Evolutionary conservation across 2,113 vertebrate species (phyloP), one percentile per base, ranked within the genome.

Genomic region (Neolamprologus brichardi): DNA sequence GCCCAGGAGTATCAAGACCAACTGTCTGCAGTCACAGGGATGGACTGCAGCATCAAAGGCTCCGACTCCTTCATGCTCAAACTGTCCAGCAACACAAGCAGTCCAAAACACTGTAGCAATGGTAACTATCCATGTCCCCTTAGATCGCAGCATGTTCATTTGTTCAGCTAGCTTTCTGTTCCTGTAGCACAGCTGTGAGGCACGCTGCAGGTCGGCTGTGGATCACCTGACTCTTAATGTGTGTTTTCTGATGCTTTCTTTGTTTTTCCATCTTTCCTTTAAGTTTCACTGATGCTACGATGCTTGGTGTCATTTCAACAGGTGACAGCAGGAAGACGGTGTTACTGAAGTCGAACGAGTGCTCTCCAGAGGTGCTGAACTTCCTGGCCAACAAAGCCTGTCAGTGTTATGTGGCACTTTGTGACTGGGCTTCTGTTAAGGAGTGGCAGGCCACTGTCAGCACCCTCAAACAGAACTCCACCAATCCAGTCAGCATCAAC

Each of bases 381-480:
- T 99, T 99, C 85, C 93, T 99, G 96, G 97, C 98, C 81, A 99
- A 99, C 95, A 99, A 99, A 91, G 97, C 97, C 0, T 98, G 98
- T 51, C 98, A 99, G 94, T 99, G 99, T 86, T 99, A 99, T 51
- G 96, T 98, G 84, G 96, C 98, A 1, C 96, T 99, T 83, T 96
- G 97, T 1, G 99, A 99, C 80, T 99, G 99, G 99, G 20, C 97
- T 53, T 97, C 98, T 1, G 97, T 99, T 2, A 98, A 98, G 88
- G 98, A 99, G 91, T 99, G 99, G 99, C 99, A 99, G 91, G 96
- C 96, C 80, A 97, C 96, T 8, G 95, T 98, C 88, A 95, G 97
- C 1, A 92, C 96, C 10, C 91, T 99, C 83, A 99, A 99, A 88
- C 99, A 99, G 92, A 97, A 95, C 79, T 95, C 97, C 32, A 96